These are phyloP conservation scores for Leptocoma aspasia DNA, from an alignment of 2,113 vertebrate species.

Conservation along the genomic window DNA sequence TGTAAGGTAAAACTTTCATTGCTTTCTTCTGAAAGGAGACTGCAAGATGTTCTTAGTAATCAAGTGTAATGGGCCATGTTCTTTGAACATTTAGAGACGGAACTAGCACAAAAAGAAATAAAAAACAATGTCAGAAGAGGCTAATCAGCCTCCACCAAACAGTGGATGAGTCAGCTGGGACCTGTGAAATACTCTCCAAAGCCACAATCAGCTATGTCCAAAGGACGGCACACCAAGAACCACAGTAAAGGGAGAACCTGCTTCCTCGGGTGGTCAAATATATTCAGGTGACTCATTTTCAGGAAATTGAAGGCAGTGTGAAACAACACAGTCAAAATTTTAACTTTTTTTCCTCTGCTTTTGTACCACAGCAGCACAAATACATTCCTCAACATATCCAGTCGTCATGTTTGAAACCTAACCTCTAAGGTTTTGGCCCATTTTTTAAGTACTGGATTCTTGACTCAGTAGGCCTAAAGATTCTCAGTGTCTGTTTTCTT, in stretches of 20 bases:
- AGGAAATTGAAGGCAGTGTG: neutral
- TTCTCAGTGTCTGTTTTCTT: neutral
- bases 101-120: neutral
- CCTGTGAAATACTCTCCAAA: neutral
- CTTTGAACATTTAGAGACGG: neutral
- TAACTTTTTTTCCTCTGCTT: neutral
- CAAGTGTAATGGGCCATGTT: constrained; percentile 3
- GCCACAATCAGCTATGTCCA: neutral
- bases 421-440: neutral
- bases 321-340: neutral
- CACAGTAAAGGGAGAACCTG: neutral
- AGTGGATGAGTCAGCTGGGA: neutral
- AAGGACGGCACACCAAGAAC: neutral
- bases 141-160: neutral
- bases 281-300: neutral
- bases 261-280: neutral
- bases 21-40: neutral
- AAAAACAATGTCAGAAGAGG: neutral
- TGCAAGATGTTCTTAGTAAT: neutral
- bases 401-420: neutral
- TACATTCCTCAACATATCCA: neutral
- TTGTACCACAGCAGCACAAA: neutral
- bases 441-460: neutral
- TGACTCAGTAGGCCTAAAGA: neutral
- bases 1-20: neutral